phyloP scores from a whole-genome alignment of 2,113 vertebrate species.

The Coptodon rendalli region DNA sequence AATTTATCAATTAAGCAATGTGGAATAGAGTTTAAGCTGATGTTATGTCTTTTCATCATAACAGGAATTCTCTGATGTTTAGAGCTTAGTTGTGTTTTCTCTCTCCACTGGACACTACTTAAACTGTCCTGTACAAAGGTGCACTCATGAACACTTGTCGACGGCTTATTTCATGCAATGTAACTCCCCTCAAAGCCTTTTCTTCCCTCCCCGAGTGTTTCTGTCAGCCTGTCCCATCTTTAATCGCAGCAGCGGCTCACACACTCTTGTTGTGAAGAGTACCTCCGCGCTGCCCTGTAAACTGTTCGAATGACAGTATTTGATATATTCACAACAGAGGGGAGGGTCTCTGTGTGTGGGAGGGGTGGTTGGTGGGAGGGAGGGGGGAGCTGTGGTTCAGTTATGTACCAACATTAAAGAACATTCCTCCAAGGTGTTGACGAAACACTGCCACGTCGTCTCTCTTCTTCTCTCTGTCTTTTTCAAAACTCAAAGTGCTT shows the following conservation, averaged over 20 bases:
- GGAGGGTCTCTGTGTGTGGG: not conserved
- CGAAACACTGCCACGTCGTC: slow-evolving; percentile 49
- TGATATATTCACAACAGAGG: slow-evolving; percentile 57
- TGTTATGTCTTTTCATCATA: slow-evolving; percentile 60
- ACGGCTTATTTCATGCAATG: slow-evolving; percentile 73
- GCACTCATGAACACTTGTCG: slow-evolving; percentile 76
- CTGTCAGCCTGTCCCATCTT: slow-evolving; percentile 27
- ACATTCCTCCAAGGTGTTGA: slow-evolving; percentile 70
- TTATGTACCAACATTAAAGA: slow-evolving; percentile 69
- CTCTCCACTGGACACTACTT: slow-evolving; percentile 74
- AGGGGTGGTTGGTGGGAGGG: not conserved
- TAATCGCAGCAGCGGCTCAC: not conserved
- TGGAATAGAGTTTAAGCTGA: slow-evolving; percentile 34
- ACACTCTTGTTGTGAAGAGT: slow-evolving; percentile 63
- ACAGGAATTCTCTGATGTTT: slow-evolving; percentile 66
- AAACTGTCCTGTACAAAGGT: slow-evolving; percentile 68
- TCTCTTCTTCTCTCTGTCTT: slow-evolving; percentile 23
- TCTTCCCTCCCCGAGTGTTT: slow-evolving; percentile 30
- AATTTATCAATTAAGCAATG: not conserved
- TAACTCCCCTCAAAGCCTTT: slow-evolving; percentile 43
- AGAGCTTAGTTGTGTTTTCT: slow-evolving; percentile 70
- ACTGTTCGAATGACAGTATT: slow-evolving; percentile 62
- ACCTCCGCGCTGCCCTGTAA: slow-evolving; percentile 15
- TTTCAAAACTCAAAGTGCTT: slow-evolving; percentile 44
- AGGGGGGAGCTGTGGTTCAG: slow-evolving; percentile 44